Percentiles rank a stretch among this genome's conserved stretches.
Evolutionary conservation across 1,140 invertebrate species (phyloP).

Genomic region (Octopus sinensis): DNA sequence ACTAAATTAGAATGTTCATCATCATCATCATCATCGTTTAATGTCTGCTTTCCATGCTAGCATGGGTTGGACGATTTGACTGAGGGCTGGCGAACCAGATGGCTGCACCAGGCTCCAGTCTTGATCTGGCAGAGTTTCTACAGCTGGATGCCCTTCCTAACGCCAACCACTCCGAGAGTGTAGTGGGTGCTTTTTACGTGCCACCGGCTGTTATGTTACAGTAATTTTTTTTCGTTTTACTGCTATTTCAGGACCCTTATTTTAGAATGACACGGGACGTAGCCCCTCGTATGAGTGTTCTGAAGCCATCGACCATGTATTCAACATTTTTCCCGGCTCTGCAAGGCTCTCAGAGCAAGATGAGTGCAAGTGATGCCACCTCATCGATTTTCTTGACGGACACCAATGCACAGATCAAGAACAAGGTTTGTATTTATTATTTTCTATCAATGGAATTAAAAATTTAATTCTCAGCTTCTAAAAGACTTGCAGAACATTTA

Average conservation of each 20-base stretch:
- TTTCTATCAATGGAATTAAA: background rate
- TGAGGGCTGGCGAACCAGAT: too few species aligned
- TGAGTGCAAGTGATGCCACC: constrained; percentile 93
- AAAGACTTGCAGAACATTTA: too few species aligned
- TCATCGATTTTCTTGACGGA: constrained; percentile 94
- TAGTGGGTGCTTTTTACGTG: too few species aligned
- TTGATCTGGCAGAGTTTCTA: too few species aligned
- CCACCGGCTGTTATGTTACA: background rate
- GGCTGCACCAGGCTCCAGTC: too few species aligned
- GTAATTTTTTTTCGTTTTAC: background rate
- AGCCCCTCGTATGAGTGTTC: constrained; percentile 79
- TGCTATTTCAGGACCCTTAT: constrained; percentile 78
- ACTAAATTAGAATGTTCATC: too few species aligned
- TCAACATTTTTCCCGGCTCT: constrained; percentile 93
- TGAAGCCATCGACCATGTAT: constrained; percentile 92
- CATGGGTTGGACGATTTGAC: too few species aligned
- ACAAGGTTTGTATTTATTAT: constrained; percentile 66
- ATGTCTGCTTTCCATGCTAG: too few species aligned
- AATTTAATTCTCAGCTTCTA: too few species aligned
- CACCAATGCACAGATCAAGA: constrained; percentile 94
- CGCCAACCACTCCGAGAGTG: too few species aligned
- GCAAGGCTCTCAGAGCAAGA: constrained; percentile 95
- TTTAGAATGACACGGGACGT: constrained; percentile 98
- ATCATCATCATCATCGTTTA: too few species aligned
- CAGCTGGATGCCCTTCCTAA: too few species aligned